Evolutionary conservation across 2,888 invertebrate species (phyloP).

Genomic region (Pyrrhia umbra): DNA sequence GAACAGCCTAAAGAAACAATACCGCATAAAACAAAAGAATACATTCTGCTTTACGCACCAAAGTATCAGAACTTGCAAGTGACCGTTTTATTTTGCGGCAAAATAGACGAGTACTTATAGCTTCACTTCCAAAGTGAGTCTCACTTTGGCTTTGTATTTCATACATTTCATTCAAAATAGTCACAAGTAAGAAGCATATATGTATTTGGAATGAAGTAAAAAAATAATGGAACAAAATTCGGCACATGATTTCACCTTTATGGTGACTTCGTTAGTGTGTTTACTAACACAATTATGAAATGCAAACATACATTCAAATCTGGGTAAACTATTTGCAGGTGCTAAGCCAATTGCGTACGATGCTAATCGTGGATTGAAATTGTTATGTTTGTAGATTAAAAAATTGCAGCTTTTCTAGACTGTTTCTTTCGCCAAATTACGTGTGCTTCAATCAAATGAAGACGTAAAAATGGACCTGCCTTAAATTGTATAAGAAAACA

Average conservation of each 20-base stretch:
- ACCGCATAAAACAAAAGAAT: slow-evolving; percentile 16
- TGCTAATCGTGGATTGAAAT: slow-evolving; percentile 5
- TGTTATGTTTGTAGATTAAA: neutral
- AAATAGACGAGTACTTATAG: slow-evolving; percentile 56
- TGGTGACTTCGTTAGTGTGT: neutral
- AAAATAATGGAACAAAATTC: neutral
- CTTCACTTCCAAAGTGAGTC: slow-evolving; percentile 42
- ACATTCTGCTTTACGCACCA: slow-evolving; percentile 31
- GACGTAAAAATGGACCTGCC: too few species aligned
- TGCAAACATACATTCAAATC: neutral
- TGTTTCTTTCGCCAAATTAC: neutral
- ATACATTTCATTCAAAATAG: neutral
- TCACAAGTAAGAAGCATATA: neutral
- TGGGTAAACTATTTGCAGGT: neutral
- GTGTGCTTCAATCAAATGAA: too few species aligned
- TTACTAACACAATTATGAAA: neutral
- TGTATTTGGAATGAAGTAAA: neutral
- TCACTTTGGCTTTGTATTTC: slow-evolving; percentile 26
- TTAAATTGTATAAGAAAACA: too few species aligned
- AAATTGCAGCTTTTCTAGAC: slow-evolving; percentile 16
- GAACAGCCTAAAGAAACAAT: slow-evolving; percentile 20
- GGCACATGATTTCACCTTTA: neutral
- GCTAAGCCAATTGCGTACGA: neutral
- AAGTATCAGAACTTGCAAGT: slow-evolving; percentile 35
- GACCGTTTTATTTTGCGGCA: slow-evolving; percentile 40